Evolutionary conservation across 1,140 invertebrate species (phyloP), one percentile per base, ranked within the genome.

Genomic region (Nasonia longicornis): DNA sequence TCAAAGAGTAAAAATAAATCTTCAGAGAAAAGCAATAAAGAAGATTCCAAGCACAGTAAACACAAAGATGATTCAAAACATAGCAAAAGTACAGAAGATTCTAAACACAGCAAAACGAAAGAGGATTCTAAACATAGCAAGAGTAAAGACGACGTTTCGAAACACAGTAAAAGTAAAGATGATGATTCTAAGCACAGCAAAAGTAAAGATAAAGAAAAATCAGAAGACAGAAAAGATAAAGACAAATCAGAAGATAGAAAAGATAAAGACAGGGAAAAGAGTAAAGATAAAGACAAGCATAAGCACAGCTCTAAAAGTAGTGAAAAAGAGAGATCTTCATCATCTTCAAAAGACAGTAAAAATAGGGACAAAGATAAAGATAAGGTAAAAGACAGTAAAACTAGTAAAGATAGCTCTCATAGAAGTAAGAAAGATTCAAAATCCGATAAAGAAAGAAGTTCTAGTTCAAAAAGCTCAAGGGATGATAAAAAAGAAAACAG

Each of bases 351-450:
- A 66, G 31, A 63, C 20, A 71, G 31, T 35, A 79, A 70, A 64
- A 83, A 76, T 73, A 88, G 80, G 82, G 83, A 84, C 29, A 88
- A 79, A 76, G 81, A 87, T 63, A 86, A 26, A 77, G 84, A 77
- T 31, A 86, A 83, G 48, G 77, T 72, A 48, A 84, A 80, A 74
- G 83, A 83, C 20, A 83, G 67, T 73, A 58, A 83, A 64, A 76
- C 77, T 67, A 85, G 80, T 52, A 84, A 77, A 52, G 75, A 85
- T 63, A 73, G 75, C 82, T 87, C 85, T 6, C 77, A 80, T 66
- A 83, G 74, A 12, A 83, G 16, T 71, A 86, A 77, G 81, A 84
- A 87, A 42, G 84, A 80, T 20, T 84, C 84, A 3, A 81, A 83
- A 35, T 85, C 85, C 4, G 77, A 77, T 69, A 84, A 82, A 71